These are phyloP conservation scores for Eremophila alpestris DNA, from an alignment of 2,797 vertebrate genomes.

Conservation along the genomic window DNA sequence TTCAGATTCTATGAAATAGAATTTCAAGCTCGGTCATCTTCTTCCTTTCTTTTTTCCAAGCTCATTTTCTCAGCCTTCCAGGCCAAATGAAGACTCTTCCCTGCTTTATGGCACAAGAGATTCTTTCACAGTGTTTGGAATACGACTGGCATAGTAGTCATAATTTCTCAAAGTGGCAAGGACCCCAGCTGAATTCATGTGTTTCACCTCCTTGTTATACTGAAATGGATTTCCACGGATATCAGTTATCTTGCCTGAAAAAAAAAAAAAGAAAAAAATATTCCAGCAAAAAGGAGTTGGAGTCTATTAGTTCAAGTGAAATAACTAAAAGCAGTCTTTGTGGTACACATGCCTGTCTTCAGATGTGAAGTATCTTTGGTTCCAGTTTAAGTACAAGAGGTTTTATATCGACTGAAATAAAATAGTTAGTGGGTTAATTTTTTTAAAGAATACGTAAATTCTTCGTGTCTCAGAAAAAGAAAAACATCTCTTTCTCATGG, in stretches of 20 bases:
- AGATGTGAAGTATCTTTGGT: background rate
- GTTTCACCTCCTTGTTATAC: constrained; percentile 91
- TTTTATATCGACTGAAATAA: background rate
- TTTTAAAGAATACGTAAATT: background rate
- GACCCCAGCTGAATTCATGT: constrained; percentile 95
- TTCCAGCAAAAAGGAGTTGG: background rate
- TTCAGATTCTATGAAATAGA: background rate
- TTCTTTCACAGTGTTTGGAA: constrained; percentile 85
- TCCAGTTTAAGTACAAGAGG: background rate
- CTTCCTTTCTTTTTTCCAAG: background rate
- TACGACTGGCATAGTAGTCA: constrained; percentile 87
- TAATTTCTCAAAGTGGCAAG: constrained; percentile 89
- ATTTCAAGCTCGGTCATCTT: background rate
- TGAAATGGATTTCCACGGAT: constrained; percentile 87
- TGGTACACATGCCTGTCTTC: background rate
- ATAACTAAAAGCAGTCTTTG: background rate
- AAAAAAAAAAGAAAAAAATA: background rate
- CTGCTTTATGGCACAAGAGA: constrained; percentile 80
- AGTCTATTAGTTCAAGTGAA: background rate
- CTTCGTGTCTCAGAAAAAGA: background rate
- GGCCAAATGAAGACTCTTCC: background rate
- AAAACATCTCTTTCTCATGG: background rate
- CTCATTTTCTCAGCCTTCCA: background rate
- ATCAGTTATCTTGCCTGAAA: constrained; percentile 90
- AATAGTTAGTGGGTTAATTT: background rate